Conservation (phyloP, 1,140 invertebrate genomes). For the Hylyphantes graminicola region DNA sequence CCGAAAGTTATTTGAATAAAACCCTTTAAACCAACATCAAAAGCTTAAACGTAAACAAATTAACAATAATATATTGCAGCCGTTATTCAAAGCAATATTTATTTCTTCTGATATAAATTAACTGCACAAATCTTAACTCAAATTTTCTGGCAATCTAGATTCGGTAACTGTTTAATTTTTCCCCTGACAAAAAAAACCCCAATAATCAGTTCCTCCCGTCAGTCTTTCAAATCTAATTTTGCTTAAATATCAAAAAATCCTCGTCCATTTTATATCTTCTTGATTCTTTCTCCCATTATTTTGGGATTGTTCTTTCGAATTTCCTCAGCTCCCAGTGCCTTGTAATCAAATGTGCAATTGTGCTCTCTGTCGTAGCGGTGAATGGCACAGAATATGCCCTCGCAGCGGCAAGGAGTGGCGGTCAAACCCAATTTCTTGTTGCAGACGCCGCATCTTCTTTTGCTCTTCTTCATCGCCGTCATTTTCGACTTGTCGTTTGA, state of each 20-base stretch:
- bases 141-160: too few relatives aligned
- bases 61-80: too few relatives aligned
- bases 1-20: too few relatives aligned
- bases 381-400: constrained; percentile 95
- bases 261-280: constrained; percentile 87
- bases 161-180: too few relatives aligned
- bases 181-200: too few relatives aligned
- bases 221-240: neutral
- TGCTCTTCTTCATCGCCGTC: neutral
- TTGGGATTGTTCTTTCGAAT: constrained; percentile 99
- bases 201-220: too few relatives aligned
- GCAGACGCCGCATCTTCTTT: constrained; percentile 16
- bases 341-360: constrained; percentile 98
- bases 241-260: neutral
- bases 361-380: constrained; percentile 99
- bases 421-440: constrained; percentile 30
- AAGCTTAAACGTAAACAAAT: too few relatives aligned
- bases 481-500: neutral
- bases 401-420: constrained; percentile 98
- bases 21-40: too few relatives aligned
- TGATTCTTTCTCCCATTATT: constrained; percentile 98
- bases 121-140: too few relatives aligned
- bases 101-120: too few relatives aligned
- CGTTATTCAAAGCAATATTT: too few relatives aligned
- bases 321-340: constrained; percentile 97